A percentile compares a stretch with the other conserved stretches of the same genome.
Evolutionary conservation across 2,888 invertebrate species (phyloP).

Genomic region (Agrilus mali): DNA sequence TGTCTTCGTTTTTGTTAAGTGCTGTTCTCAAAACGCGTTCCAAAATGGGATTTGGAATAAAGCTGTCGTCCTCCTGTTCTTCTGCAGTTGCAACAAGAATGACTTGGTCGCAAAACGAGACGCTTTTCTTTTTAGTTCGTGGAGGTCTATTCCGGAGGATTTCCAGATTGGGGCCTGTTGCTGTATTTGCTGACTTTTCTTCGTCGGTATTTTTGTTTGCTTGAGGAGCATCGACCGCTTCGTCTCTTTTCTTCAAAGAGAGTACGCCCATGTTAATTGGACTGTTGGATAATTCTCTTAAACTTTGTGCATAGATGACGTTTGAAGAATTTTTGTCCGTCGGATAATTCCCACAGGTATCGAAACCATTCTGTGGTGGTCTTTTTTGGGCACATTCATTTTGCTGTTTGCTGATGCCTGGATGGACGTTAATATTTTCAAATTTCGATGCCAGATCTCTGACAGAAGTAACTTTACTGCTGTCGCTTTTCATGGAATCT

Average conservation of each 20-base stretch:
- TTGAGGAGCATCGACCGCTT: constrained; percentile 25
- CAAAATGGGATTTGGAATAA: constrained; percentile 81
- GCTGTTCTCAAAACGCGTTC: constrained; percentile 76
- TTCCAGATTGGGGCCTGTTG: constrained; percentile 32
- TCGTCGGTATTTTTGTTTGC: constrained; percentile 43
- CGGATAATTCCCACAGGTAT: background rate
- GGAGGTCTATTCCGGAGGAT: constrained; percentile 36
- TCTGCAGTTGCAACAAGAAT: constrained; percentile 86
- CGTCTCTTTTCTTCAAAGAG: constrained; percentile 23
- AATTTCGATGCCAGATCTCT: constrained; percentile 74
- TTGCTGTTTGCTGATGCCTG: constrained; percentile 6
- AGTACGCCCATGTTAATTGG: constrained; percentile 18
- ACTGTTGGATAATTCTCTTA: constrained; percentile 11
- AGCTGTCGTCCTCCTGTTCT: constrained; percentile 81
- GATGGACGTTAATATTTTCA: constrained; percentile 41
- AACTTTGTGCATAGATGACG: constrained; percentile 3
- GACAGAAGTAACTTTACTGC: constrained; percentile 40
- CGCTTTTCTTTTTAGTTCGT: constrained; percentile 78
- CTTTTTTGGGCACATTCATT: constrained; percentile 1
- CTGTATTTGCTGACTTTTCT: constrained; percentile 40
- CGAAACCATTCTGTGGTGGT: constrained; percentile 5
- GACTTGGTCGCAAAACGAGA: constrained; percentile 90
- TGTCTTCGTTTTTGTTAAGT: constrained; percentile 53
- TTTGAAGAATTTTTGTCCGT: background rate
- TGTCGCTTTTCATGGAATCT: constrained; percentile 14